phyloP scores from a whole-genome alignment of 2,113 vertebrate species.

The Dermatemys mawii region DNA sequence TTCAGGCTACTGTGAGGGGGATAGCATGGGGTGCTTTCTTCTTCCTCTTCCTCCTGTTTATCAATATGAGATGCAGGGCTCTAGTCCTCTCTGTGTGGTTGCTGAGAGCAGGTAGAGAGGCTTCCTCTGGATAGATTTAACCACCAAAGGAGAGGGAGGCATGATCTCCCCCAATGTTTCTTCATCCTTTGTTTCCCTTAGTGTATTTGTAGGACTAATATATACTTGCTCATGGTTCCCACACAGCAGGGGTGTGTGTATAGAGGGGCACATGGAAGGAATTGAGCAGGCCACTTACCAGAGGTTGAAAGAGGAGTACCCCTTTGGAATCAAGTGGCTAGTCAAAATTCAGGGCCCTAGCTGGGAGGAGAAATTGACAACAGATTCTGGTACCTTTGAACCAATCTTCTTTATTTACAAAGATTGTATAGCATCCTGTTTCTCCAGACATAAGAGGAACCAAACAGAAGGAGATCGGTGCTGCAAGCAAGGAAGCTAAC shows the following conservation, averaged over 20 bases:
- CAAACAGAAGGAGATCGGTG: not conserved
- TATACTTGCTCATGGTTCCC: not conserved
- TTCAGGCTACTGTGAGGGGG: not conserved
- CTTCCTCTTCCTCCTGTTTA: not conserved
- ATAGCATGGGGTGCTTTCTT: not conserved
- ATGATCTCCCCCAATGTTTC: not conserved
- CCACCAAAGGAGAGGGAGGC: not conserved
- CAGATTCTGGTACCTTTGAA: not conserved
- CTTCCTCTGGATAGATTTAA: fast-evolving
- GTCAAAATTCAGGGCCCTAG: not conserved
- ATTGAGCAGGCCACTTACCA: not conserved
- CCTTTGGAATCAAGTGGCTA: not conserved
- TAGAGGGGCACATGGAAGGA: not conserved
- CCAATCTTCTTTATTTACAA: not conserved
- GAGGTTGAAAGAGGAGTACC: not conserved
- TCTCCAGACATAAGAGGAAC: not conserved
- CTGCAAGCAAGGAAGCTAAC: not conserved
- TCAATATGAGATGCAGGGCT: not conserved
- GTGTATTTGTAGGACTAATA: not conserved
- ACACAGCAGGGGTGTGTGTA: not conserved
- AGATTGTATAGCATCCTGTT: not conserved
- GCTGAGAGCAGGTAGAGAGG: no score
- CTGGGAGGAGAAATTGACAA: not conserved
- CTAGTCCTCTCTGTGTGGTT: not conserved
- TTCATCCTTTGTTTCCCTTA: not conserved